phyloP scores from a whole-genome alignment of 2,113 vertebrate genomes.

The Lagopus muta region DNA sequence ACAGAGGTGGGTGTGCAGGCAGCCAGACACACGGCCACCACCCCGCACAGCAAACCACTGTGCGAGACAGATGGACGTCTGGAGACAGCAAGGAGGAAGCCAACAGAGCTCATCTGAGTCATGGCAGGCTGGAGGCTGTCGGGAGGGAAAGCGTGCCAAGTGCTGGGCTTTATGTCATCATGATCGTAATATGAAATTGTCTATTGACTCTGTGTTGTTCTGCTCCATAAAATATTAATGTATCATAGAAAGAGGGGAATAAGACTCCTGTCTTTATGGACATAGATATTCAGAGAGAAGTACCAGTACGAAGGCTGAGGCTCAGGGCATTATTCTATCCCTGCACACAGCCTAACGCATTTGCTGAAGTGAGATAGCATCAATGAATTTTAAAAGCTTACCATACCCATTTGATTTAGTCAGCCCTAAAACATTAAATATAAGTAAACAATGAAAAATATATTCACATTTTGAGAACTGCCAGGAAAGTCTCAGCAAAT shows the following conservation, averaged over 20 bases:
- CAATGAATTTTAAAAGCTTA: constrained; percentile 45
- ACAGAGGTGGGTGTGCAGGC: background rate
- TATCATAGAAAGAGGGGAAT: constrained; percentile 1
- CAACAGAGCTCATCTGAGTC: background rate
- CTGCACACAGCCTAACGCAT: background rate
- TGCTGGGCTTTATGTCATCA: background rate
- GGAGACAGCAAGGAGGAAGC: background rate
- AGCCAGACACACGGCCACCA: background rate
- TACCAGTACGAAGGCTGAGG: background rate
- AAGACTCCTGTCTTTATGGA: background rate
- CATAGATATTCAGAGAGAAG: background rate
- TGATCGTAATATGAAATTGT: constrained; percentile 8
- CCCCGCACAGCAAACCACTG: background rate
- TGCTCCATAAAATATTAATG: constrained; percentile 47
- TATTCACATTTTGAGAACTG: background rate
- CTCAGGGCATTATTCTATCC: constrained; percentile 12
- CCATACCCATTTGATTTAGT: constrained; percentile 30
- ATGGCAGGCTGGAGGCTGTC: background rate
- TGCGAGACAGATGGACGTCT: background rate
- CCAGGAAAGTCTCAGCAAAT: background rate
- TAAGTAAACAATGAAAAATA: constrained; percentile 41
- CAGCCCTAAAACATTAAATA: constrained; percentile 40
- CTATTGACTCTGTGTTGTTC: constrained; percentile 35
- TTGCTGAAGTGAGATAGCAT: constrained; percentile 21
- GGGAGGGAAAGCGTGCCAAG: background rate